Base-by-base conservation (phyloP, 2,113 vertebrate genomes). In the Perca flavescens region DNA sequence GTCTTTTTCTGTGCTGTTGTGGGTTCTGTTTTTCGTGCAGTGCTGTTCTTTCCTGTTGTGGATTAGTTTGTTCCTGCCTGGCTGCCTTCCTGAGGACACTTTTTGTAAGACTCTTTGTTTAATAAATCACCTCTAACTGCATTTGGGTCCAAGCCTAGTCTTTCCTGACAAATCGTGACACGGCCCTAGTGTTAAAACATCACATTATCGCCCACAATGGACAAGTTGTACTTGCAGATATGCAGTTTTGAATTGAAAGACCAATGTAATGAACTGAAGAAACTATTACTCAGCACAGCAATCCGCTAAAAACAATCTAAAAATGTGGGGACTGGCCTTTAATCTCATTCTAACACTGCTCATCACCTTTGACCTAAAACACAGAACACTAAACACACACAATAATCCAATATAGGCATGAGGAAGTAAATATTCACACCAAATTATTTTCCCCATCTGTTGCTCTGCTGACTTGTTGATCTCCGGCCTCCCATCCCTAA, bases 381-480 rank as follows among this genome's bases (percentile, higher is more conserved):
- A 31, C 57, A 61, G n/a, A 28, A 9, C 1, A 25, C 25, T 25
- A 25, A 25, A 25, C 25, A 31, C 25, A 31, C 57, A 61, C 12
- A 28, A 9, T 34, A 19, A 61, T 61, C 31, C 53, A 54, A 54
- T 12, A 34, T 62, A 36, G 17, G 58, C 61, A 21, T 3, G 61
- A 43, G 61, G 61, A 43, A n/a, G 62, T n/a, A 46, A 64, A 64
- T 40, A 4, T 46, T 64, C 40, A 64, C 64, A 66, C 46, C 15
- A 50, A 50, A n/a, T 65, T 9, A 76, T 66, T 12, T 56, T 46
- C 14, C 17, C 34, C 43, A 85, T 22, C 56, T 43, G 40, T 43
- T 11, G 40, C 40, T 74, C 73, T 22, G 47, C 36, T 79, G 73
- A 84, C 78, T 67, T 89, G 80, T 78, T 84, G 80, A 69, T 76